phyloP scores from a whole-genome alignment of 2,888 invertebrate genomes.

The Eudasyphora cyanicolor region DNA sequence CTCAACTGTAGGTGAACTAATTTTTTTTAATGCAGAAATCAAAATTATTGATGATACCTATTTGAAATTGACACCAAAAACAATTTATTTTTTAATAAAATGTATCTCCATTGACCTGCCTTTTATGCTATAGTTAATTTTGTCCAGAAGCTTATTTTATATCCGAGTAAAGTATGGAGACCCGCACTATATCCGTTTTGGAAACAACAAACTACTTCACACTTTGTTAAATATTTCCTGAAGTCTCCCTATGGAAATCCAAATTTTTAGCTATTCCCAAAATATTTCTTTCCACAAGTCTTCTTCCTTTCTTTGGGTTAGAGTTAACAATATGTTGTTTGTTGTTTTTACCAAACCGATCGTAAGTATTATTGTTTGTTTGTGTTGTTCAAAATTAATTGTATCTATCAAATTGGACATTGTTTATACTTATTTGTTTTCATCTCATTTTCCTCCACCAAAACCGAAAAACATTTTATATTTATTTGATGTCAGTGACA shows the following conservation, averaged over 20 bases:
- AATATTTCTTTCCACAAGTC: neutral
- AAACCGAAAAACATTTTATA: constrained; percentile 52
- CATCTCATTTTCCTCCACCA: neutral
- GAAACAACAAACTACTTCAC: neutral
- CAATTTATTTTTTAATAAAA: too few species aligned
- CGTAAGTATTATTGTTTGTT: neutral
- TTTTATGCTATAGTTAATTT: too few species aligned
- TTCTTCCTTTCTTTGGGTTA: neutral
- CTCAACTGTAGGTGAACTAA: too few species aligned
- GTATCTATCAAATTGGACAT: constrained; percentile 32
- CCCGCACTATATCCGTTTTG: too few species aligned
- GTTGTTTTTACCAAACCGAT: neutral
- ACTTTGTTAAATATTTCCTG: neutral
- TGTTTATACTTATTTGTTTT: constrained; percentile 41
- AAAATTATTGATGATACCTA: too few species aligned
- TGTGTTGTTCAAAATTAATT: constrained; percentile 22
- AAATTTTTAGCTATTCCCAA: neutral
- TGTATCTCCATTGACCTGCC: too few species aligned
- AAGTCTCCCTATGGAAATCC: neutral
- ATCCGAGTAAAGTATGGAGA: too few species aligned
- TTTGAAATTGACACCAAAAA: too few species aligned
- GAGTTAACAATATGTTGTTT: neutral
- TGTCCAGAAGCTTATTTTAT: too few species aligned
- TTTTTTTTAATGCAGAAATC: too few species aligned
- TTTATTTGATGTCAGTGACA: constrained; percentile 22